Conservation (phyloP, 30 jellyfish, hydroid and myxozoan genomes). For the Catostylus mosaicus region DNA sequence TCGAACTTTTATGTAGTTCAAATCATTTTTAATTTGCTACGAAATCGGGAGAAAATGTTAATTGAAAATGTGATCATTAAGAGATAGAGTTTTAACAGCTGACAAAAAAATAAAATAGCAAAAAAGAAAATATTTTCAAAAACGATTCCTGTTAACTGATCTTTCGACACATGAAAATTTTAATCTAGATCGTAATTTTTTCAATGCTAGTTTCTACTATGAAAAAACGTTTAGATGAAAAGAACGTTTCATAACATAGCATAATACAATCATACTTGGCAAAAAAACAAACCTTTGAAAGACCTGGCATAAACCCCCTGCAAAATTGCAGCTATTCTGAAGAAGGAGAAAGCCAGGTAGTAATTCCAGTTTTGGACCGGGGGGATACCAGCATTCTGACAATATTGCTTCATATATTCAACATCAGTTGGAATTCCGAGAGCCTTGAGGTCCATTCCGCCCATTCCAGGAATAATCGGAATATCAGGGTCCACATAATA, state of each 20-base stretch:
- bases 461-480: constrained; percentile 79
- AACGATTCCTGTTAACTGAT: too few species aligned
- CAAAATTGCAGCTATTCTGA: constrained; percentile 89
- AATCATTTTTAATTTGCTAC: too few species aligned
- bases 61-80: too few species aligned
- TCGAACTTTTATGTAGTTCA: too few species aligned
- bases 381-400: constrained; percentile 65
- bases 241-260: neutral
- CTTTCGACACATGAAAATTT: too few species aligned
- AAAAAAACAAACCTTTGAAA: constrained; percentile 49
- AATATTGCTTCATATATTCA: constrained; percentile 68
- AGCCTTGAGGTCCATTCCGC: constrained; percentile 60
- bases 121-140: too few species aligned
- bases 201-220: neutral
- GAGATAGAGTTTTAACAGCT: too few species aligned
- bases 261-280: neutral
- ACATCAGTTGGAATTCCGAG: constrained; percentile 88
- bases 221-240: neutral
- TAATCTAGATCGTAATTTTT: too few species aligned
- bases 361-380: constrained; percentile 80
- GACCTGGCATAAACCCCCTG: constrained; percentile 93
- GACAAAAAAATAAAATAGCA: too few species aligned
- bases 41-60: too few species aligned
- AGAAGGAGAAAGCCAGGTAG: constrained; percentile 92
- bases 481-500: constrained; percentile 67